Base-by-base conservation (phyloP, 1,140 invertebrate species). In the Tetragnatha versicolor region DNA sequence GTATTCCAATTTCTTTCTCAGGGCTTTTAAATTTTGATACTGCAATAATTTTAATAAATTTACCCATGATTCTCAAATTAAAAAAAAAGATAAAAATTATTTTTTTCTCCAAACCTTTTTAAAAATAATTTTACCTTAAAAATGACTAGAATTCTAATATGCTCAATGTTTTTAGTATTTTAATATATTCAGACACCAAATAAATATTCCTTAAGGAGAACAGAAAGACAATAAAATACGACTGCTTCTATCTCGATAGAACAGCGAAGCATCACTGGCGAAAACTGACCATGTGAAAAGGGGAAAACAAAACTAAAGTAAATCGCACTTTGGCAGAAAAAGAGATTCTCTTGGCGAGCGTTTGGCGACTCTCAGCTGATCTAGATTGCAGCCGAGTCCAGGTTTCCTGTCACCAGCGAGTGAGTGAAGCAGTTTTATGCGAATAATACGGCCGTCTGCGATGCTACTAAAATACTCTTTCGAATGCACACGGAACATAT, bases 331-430 rank as follows among this genome's bases (percentile, higher is more conserved):
- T 17, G 9, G 10, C 20, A 20, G n/a, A 51, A 51, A 51, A 14
- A 22, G 49, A 51, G n/a, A 17, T 51, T 60, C 51, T 5, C 27
- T 60, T 58, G 69, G 53, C 51, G 37, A 12, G 17, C 14, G 14
- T 60, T 73, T 73, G 69, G 69, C 69, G 69, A 42, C 22, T 17
- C 20, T 29, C 35, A 68, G 69, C 39, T 60, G 35, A 45, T 42
- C 33, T 39, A 55, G 51, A 58, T 29, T 73, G 69, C 69, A 39
- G 51, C 69, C 53, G 69, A 37, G 39, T n/a, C n/a, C n/a, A n/a
- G n/a, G n/a, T n/a, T 20, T 73, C 22, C 53, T 51, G 69, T 42
- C 60, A 60, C 37, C 53, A 60, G 33, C 45, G 45, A 27, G 51
- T 42, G 69, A 55, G 35, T 17, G 14, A 37, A 25, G 42, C 42